Evolutionary conservation across 2,888 invertebrate species (phyloP).

Genomic region (Tiliacea aurago): DNA sequence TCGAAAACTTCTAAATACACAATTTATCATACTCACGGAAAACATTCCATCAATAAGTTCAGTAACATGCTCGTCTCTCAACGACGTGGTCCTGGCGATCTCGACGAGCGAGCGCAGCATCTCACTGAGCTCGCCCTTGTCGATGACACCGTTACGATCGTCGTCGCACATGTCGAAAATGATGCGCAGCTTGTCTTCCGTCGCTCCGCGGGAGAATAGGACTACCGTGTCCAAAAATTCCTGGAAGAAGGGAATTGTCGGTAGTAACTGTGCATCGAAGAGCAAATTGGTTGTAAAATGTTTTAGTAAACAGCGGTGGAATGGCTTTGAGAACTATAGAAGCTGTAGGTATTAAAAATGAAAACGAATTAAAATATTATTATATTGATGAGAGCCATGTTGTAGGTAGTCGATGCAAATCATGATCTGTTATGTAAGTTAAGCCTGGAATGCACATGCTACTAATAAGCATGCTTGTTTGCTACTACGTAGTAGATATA

Average conservation of each 20-base stretch:
- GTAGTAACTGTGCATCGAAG: too few relatives aligned
- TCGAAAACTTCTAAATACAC: background rate
- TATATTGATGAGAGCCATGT: too few relatives aligned
- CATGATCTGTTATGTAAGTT: background rate
- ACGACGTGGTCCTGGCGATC: slow-evolving; percentile 97
- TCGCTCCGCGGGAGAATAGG: slow-evolving; percentile 97
- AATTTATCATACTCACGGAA: slow-evolving; percentile 86
- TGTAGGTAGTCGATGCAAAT: background rate
- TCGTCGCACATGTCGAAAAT: slow-evolving; percentile 99
- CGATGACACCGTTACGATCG: slow-evolving; percentile 98
- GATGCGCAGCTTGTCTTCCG: slow-evolving; percentile 97
- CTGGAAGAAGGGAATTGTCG: slow-evolving; percentile 76
- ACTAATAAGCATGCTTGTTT: too few relatives aligned
- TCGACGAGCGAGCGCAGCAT: slow-evolving; percentile 98
- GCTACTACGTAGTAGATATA: too few relatives aligned
- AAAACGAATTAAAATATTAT: too few relatives aligned
- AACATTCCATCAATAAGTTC: slow-evolving; percentile 98
- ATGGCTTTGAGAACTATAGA: background rate
- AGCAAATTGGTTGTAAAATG: too few relatives aligned
- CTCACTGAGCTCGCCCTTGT: slow-evolving; percentile 97
- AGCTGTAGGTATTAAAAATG: background rate
- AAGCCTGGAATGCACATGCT: too few relatives aligned
- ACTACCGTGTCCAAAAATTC: slow-evolving; percentile 98
- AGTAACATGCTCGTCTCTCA: slow-evolving; percentile 97
- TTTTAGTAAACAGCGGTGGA: background rate